These are phyloP conservation scores for Acipenser transmontanus DNA, from an alignment of 2,797 vertebrate genomes.

Conservation along the genomic window DNA sequence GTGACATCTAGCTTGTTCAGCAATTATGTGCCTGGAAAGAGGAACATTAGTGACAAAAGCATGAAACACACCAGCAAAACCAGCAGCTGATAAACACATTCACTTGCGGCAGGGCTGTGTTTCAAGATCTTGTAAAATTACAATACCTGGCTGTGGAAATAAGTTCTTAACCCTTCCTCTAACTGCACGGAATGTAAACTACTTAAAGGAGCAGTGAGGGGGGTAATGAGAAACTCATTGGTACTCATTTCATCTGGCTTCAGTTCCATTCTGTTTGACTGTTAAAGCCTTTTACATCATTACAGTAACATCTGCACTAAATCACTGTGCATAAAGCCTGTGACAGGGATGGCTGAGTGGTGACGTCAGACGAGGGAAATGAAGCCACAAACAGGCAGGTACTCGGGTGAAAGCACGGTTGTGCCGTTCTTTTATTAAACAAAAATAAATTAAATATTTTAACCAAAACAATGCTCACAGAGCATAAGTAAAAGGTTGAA, in stretches of 20 bases:
- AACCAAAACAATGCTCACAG: too few relatives aligned
- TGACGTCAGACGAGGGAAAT: too few relatives aligned
- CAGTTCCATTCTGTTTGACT: slow-evolving; percentile 56
- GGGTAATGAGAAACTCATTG: slow-evolving; percentile 76
- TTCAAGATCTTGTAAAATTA: not conserved
- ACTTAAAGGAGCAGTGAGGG: slow-evolving; percentile 76
- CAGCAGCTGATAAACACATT: slow-evolving; percentile 8
- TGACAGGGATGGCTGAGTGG: slow-evolving; percentile 7
- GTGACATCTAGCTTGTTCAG: slow-evolving; percentile 34
- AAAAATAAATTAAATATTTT: too few relatives aligned
- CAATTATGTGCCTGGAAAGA: slow-evolving; percentile 31
- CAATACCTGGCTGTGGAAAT: slow-evolving; percentile 4
- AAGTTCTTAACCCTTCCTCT: slow-evolving; percentile 52
- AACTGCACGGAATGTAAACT: slow-evolving; percentile 67
- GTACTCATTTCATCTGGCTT: slow-evolving; percentile 67
- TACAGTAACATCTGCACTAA: slow-evolving; percentile 66
- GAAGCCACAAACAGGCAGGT: too few relatives aligned
- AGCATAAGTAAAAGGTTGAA: too few relatives aligned
- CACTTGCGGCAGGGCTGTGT: not conserved
- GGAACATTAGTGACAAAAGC: slow-evolving; percentile 24
- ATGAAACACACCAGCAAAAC: slow-evolving; percentile 1
- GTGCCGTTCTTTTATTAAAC: too few relatives aligned
- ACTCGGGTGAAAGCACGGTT: too few relatives aligned
- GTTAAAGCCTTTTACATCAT: slow-evolving; percentile 65
- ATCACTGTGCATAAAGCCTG: slow-evolving; percentile 44